Conservation (phyloP, 2,888 invertebrate genomes). For the Rotaria socialis region DNA sequence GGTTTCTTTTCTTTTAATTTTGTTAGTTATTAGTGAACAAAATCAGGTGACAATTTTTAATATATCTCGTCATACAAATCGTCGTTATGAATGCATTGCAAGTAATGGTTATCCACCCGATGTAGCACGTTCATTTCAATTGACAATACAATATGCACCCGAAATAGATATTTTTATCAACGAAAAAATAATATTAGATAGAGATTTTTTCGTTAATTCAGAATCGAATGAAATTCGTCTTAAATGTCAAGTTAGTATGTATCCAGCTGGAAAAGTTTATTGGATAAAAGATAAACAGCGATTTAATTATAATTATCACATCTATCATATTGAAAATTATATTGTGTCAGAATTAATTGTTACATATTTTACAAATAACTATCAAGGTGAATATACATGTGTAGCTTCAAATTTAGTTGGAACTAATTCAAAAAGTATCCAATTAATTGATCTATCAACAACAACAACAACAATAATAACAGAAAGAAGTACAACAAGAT, state of each 20-base stretch:
- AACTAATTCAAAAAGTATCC: background rate
- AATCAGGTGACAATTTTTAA: slow-evolving; percentile 6
- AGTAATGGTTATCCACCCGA: slow-evolving; percentile 17
- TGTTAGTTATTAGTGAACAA: background rate
- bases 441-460: background rate
- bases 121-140: slow-evolving; percentile 24
- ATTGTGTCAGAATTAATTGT: background rate
- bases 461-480: background rate
- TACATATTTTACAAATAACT: background rate
- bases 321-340: background rate
- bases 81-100: slow-evolving; percentile 10
- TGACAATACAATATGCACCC: slow-evolving; percentile 11
- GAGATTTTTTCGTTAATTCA: background rate
- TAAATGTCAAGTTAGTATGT: slow-evolving; percentile 21
- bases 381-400: slow-evolving; percentile 24
- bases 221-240: background rate
- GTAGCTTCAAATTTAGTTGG: background rate
- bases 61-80: slow-evolving; percentile 10
- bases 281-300: background rate
- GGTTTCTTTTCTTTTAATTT: background rate
- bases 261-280: background rate
- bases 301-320: background rate
- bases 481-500: background rate
- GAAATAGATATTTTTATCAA: background rate
- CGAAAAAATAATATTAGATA: background rate